A percentile compares a stretch with the other conserved stretches of the same genome.
Evolutionary conservation across 92 coral and sea anemone species (phyloP).

Genomic region (Porites cylindrica): DNA sequence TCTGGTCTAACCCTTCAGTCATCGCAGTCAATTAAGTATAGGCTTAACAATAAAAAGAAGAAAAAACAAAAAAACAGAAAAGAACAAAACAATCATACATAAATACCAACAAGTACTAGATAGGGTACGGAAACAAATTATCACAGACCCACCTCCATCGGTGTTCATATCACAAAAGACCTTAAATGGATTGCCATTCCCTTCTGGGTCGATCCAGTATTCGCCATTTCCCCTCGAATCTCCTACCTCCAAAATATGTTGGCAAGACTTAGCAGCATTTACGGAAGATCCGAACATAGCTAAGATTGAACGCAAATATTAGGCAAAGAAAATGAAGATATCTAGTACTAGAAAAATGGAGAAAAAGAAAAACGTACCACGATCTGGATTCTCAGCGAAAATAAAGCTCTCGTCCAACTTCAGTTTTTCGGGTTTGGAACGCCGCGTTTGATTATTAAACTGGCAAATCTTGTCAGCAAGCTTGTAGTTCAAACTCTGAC

Average conservation of each 20-base stretch:
- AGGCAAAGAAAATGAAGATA: not conserved
- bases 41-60: too few species aligned
- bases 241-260: not conserved
- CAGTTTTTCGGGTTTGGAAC: not conserved
- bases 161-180: conserved; percentile 18
- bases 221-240: not conserved
- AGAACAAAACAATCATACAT: too few species aligned
- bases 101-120: too few species aligned
- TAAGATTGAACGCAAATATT: not conserved
- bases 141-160: conserved; percentile 4
- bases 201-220: conserved; percentile 23
- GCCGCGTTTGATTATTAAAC: conserved; percentile 3
- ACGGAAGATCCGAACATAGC: conserved; percentile 8
- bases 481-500: conserved; percentile 21
- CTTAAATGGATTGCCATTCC: not conserved
- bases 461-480: conserved; percentile 17
- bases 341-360: not conserved
- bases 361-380: not conserved
- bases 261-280: conserved; percentile 10
- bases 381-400: conserved; percentile 19
- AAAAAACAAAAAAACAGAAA: too few species aligned
- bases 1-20: too few species aligned
- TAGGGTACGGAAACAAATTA: too few species aligned
- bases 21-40: too few species aligned
- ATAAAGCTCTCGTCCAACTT: not conserved